phyloP scores from a whole-genome alignment of 2,113 vertebrate genomes.

The Prietella phreatophila region DNA sequence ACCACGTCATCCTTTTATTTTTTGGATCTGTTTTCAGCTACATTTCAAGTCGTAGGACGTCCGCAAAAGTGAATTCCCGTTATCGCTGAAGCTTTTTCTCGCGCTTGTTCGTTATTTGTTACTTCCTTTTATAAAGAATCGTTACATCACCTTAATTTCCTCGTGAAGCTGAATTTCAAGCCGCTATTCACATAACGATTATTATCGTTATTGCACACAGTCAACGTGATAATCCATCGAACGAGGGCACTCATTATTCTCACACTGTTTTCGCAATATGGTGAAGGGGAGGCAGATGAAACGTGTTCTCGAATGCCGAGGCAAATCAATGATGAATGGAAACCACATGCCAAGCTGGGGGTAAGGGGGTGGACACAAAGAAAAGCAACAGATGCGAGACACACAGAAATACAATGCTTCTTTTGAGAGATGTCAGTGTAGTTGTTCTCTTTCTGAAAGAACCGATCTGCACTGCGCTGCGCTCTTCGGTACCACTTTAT shows the following conservation, averaged over 20 bases:
- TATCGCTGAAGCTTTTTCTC: too few relatives aligned
- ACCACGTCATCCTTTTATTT: too few relatives aligned
- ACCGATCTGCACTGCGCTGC: neutral
- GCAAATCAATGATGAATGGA: conserved; percentile 46
- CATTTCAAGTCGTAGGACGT: too few relatives aligned
- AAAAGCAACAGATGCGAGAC: conserved; percentile 30
- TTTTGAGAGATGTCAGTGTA: conserved; percentile 11
- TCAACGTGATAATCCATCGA: neutral
- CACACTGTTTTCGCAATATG: neutral
- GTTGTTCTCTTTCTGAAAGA: conserved; percentile 15
- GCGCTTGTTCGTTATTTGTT: neutral
- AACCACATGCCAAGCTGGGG: conserved; percentile 46
- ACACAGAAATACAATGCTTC: conserved; percentile 27
- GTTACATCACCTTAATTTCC: too few relatives aligned
- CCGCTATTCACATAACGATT: neutral
- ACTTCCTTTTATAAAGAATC: neutral
- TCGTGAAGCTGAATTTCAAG: too few relatives aligned
- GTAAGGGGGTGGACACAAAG: conserved; percentile 17
- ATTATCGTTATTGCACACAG: neutral
- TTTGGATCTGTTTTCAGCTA: too few relatives aligned
- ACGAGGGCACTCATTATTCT: neutral
- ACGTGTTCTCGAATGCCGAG: conserved; percentile 24
- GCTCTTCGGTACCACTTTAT: conserved; percentile 13
- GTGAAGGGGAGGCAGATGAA: conserved; percentile 37
- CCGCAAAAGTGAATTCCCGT: too few relatives aligned